These are phyloP conservation scores for Drosophila saltans DNA, from an alignment of 1,140 invertebrate species.

Conservation along the genomic window DNA sequence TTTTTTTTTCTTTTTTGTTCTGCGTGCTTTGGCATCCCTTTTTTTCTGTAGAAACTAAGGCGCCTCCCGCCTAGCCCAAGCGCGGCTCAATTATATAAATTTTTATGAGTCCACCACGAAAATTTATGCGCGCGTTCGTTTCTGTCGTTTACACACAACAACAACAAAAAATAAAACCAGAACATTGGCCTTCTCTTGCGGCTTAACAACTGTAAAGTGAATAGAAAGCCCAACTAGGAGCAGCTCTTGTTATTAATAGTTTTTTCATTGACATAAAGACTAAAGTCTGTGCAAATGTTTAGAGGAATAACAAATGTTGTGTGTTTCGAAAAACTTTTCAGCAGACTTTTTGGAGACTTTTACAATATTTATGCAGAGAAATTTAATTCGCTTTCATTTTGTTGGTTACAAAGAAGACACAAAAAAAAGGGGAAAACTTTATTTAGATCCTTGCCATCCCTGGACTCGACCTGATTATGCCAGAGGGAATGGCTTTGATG, in stretches of 20 bases:
- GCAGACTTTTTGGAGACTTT: constrained; percentile 11
- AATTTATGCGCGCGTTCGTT: constrained; percentile 75
- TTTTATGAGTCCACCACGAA: constrained; percentile 62
- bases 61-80: constrained; percentile 37
- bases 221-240: constrained; percentile 18
- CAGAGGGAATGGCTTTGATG: constrained; percentile 58
- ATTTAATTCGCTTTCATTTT: constrained; percentile 12
- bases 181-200: constrained; percentile 17
- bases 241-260: constrained; percentile 49
- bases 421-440: constrained; percentile 1
- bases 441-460: constrained; percentile 10
- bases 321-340: constrained; percentile 2
- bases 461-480: constrained; percentile 47
- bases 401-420: not conserved
- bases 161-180: constrained; percentile 30
- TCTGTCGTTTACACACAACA: constrained; percentile 58
- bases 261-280: constrained; percentile 46
- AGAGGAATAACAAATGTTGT: constrained; percentile 2
- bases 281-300: constrained; percentile 8
- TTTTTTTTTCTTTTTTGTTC: not conserved
- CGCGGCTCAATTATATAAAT: constrained; percentile 77
- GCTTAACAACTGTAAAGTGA: constrained; percentile 57
- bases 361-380: constrained; percentile 10
- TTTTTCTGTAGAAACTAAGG: constrained; percentile 19
- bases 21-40: constrained; percentile 25